phyloP scores from a whole-genome alignment of 1,140 invertebrate genomes.

The Sarcophaga peregrina region DNA sequence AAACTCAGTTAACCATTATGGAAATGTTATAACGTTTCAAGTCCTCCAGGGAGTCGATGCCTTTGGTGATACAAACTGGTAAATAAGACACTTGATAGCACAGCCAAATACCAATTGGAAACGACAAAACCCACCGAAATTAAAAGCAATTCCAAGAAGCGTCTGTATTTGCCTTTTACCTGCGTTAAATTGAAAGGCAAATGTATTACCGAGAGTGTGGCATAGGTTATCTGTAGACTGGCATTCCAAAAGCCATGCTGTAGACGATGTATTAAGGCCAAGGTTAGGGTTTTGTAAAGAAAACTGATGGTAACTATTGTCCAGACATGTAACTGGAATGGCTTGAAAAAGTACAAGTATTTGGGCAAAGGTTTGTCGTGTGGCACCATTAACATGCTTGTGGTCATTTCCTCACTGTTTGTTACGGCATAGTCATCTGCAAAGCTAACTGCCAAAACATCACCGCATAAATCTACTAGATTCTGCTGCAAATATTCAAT shows the following conservation, averaged over 20 bases:
- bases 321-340: neutral
- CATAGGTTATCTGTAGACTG: neutral
- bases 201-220: neutral
- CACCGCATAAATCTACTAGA: slow-evolving; percentile 7
- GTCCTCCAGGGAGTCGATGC: neutral
- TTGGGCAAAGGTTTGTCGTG: neutral
- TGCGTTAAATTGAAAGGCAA: neutral
- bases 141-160: neutral
- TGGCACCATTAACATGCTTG: slow-evolving; percentile 3
- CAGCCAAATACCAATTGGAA: slow-evolving; percentile 29
- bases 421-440: neutral
- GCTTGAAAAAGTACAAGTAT: slow-evolving; percentile 7
- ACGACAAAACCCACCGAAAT: slow-evolving; percentile 1
- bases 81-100: slow-evolving; percentile 1
- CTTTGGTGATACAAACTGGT: neutral
- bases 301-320: too few relatives aligned
- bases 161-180: neutral
- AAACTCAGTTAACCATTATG: slow-evolving; percentile 11
- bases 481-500: neutral
- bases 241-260: neutral
- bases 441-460: neutral
- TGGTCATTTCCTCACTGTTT: neutral
- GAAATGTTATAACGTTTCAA: neutral
- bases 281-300: neutral
- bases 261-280: neutral